Conservation (phyloP, 2,888 invertebrate species). For the Caenorhabditis wallacei region DNA sequence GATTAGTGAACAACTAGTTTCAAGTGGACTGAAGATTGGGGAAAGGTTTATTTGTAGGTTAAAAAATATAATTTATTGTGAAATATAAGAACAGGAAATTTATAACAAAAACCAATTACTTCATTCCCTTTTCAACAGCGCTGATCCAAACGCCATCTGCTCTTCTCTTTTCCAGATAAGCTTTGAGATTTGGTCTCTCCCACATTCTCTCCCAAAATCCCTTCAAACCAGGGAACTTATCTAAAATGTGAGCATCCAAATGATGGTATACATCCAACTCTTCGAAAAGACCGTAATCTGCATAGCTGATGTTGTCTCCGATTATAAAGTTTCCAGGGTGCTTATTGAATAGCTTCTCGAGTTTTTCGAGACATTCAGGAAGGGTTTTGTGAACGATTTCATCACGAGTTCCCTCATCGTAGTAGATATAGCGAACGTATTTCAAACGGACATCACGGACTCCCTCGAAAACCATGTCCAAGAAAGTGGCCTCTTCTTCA, state of each 20-base stretch:
- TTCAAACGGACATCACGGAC: slow-evolving; percentile 31
- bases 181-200: slow-evolving; percentile 39
- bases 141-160: slow-evolving; percentile 1
- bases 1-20: background rate
- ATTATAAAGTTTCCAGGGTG: slow-evolving; percentile 38
- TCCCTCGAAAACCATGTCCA: slow-evolving; percentile 23
- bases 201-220: slow-evolving; percentile 21
- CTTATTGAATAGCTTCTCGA: slow-evolving; percentile 30
- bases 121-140: background rate
- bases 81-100: too few species aligned
- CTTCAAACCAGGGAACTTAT: slow-evolving; percentile 42
- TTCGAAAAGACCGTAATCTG: slow-evolving; percentile 26
- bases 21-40: background rate
- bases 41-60: background rate
- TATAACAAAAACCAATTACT: background rate
- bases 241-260: slow-evolving; percentile 15
- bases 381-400: slow-evolving; percentile 28
- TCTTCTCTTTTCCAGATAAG: slow-evolving; percentile 19
- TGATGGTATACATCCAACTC: slow-evolving; percentile 40
- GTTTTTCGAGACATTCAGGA: slow-evolving; percentile 19
- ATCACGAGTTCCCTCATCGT: slow-evolving; percentile 19
- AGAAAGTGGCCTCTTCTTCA: slow-evolving; percentile 30
- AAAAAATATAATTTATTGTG: too few species aligned
- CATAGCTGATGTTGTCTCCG: slow-evolving; percentile 32
- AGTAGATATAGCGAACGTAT: slow-evolving; percentile 19